Evolutionary conservation across 2,888 invertebrate species (phyloP).

Genomic region (Dolichopus griseipennis): DNA sequence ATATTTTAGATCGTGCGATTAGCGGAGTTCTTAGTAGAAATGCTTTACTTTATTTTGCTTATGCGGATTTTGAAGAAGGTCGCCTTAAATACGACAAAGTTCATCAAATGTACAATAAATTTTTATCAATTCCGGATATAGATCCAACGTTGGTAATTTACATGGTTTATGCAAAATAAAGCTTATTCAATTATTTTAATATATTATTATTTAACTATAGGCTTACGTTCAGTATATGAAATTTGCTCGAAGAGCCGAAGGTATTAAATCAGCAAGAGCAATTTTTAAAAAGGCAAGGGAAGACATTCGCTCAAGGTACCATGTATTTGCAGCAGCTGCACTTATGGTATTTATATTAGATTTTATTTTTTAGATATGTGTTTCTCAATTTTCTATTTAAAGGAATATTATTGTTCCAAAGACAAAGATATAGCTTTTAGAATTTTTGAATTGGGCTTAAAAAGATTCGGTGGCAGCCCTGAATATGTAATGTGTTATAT

Average conservation of each 20-base stretch:
- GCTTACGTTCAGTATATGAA: conserved; percentile 99
- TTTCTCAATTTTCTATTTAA: neutral
- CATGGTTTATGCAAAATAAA: neutral
- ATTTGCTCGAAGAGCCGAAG: conserved; percentile 93
- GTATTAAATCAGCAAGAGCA: conserved; percentile 89
- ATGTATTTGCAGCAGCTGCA: conserved; percentile 94
- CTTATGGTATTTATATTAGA: conserved; percentile 58
- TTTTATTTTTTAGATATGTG: neutral
- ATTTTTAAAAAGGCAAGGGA: conserved; percentile 94
- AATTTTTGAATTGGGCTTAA: conserved; percentile 94
- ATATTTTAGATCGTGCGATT: conserved; percentile 91
- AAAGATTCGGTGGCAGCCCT: conserved; percentile 90
- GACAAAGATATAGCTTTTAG: conserved; percentile 94
- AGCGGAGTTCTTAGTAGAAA: conserved; percentile 81
- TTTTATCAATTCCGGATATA: conserved; percentile 77
- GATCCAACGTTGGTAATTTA: conserved; percentile 82
- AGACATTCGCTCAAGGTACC: conserved; percentile 73
- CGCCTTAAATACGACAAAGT: conserved; percentile 92
- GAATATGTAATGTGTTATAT: conserved; percentile 94
- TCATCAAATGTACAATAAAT: conserved; percentile 89
- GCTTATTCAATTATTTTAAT: neutral
- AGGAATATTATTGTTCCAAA: conserved; percentile 96
- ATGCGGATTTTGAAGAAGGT: conserved; percentile 97
- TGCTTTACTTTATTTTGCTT: conserved; percentile 92
- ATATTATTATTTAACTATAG: conserved; percentile 39